Evolutionary conservation across 2,797 vertebrate genomes (phyloP), one percentile per base, ranked within the genome.

Genomic region (Nyctibius grandis): DNA sequence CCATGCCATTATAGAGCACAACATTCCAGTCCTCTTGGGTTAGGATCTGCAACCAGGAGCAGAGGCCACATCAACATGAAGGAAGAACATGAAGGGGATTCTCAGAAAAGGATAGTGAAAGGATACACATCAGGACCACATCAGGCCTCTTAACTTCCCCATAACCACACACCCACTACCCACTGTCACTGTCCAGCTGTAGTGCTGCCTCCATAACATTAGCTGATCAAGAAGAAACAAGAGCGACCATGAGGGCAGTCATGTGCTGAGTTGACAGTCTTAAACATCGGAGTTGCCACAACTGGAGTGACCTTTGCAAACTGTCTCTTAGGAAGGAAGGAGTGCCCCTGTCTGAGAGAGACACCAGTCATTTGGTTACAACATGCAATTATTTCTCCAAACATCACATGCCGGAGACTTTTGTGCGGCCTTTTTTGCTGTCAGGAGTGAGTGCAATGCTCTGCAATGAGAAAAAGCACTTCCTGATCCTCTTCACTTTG

Each of bases 21-120:
- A 99, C 99, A 47, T 99, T 99, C 99, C 99, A 99, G 97, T 99
- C 99, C 97, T 99, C 99, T 96, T 99, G 99, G 42, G 99, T 99
- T 92, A 99, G 98, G 93, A 99, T 99, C 99, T 99, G 88, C 29
- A 74, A 80, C 9, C 51, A 61, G 64, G 19, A 82, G 19, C 3
- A 85, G 47, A 75, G 14, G n/a, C 22, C 13, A 61, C 13, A 7
- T 92, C 69, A 96, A 65, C 2, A 9, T 5, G 26, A 68, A 67
- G 45, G 51, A 93, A 83, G 51, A 68, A 50, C 15, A 34, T 4
- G 2, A 69, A 57, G 16, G 9, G 11, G 22, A 65, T 69, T 77
- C 53, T 44, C 36, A 69, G 72, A 31, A 88, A 86, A 65, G 9
- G 12, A 26, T 33, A 61, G 11, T 13, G 53, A 69, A 79, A 84